Conservation (phyloP, 2,888 invertebrate species). For the Cosmorhoe ocellata region DNA sequence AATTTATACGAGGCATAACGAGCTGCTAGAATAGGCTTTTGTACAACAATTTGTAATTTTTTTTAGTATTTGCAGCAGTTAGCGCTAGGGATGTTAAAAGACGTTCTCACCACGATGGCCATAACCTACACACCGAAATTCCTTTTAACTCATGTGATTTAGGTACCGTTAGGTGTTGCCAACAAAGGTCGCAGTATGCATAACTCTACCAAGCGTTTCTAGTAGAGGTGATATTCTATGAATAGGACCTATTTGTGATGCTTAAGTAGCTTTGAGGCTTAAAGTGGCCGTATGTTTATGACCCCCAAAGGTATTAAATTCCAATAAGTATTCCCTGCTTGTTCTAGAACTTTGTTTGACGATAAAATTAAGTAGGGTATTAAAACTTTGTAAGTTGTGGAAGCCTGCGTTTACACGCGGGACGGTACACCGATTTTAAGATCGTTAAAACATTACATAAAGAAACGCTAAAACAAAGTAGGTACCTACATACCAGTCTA, state of each 20-base stretch:
- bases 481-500: no score
- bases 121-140: no score
- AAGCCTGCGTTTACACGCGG: conserved; percentile 4
- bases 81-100: no score
- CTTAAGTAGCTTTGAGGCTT: conserved; percentile 21
- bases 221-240: conserved; percentile 2
- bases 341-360: conserved; percentile 23
- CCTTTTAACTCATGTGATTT: no score
- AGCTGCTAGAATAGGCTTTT: no score
- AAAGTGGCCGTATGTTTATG: conserved; percentile 22
- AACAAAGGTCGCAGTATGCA: no score
- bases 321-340: conserved; percentile 23
- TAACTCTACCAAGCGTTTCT: not conserved
- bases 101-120: no score
- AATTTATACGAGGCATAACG: no score
- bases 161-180: no score
- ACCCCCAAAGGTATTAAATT: conserved; percentile 21
- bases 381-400: conserved; percentile 21
- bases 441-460: conserved; percentile 10
- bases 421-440: conserved; percentile 13
- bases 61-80: no score
- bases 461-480: not conserved
- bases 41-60: no score
- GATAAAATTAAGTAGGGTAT: conserved; percentile 26
- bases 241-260: conserved; percentile 17